phyloP scores from a whole-genome alignment of 2,113 vertebrate genomes.

The Australoheros scitulus region DNA sequence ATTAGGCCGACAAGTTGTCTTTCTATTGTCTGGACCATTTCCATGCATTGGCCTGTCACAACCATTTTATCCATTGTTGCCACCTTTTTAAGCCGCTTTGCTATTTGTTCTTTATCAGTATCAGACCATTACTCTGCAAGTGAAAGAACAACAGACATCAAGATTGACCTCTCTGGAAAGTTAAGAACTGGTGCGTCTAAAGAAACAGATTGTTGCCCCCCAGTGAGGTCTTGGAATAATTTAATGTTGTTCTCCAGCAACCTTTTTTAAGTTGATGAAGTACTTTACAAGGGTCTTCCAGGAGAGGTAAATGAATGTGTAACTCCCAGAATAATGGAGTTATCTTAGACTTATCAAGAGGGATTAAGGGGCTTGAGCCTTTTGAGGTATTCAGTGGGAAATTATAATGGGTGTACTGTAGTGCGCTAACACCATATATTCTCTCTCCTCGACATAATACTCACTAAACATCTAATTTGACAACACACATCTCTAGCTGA shows the following conservation, averaged over 20 bases:
- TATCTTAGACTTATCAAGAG: slow-evolving; percentile 19
- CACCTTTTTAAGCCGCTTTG: background rate
- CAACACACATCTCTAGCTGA: background rate
- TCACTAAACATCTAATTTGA: slow-evolving; percentile 11
- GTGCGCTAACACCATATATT: background rate
- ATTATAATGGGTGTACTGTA: slow-evolving; percentile 19
- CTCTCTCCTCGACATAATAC: background rate
- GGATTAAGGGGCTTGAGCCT: slow-evolving; percentile 31
- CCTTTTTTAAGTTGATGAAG: slow-evolving; percentile 5
- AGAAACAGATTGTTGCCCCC: background rate
- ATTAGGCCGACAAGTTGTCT: background rate
- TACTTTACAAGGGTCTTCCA: background rate
- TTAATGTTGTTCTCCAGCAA: background rate
- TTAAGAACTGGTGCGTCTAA: background rate
- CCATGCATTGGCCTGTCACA: background rate
- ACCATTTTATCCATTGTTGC: background rate
- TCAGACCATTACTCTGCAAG: background rate
- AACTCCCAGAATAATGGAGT: slow-evolving; percentile 20
- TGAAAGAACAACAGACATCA: slow-evolving; percentile 4
- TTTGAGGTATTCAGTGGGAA: slow-evolving; percentile 11
- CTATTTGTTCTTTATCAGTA: background rate
- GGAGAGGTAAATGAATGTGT: background rate
- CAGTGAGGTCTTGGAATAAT: background rate
- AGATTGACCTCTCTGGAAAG: background rate
- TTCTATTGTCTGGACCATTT: background rate